Evolutionary conservation across 2,888 invertebrate genomes (phyloP).

Genomic region (Mesorhabditis belari): DNA sequence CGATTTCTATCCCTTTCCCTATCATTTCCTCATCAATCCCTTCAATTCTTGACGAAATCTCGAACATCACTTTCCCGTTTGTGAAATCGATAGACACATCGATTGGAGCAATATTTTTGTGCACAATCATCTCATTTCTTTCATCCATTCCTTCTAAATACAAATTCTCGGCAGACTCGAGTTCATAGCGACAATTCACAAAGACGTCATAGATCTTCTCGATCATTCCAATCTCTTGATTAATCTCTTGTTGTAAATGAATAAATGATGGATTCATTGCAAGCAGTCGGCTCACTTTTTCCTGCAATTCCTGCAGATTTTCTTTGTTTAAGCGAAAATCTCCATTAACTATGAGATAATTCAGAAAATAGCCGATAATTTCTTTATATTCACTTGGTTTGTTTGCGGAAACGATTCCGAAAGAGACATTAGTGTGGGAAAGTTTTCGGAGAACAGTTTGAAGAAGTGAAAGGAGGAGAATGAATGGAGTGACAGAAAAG

Average conservation of each 20-base stretch:
- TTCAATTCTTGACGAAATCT: neutral
- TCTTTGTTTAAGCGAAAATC: neutral
- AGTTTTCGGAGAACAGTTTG: neutral
- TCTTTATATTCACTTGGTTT: slow-evolving; percentile 13
- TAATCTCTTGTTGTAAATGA: neutral
- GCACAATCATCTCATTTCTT: neutral
- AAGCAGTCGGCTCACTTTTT: neutral
- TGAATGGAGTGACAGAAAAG: slow-evolving; percentile 8
- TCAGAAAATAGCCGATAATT: slow-evolving; percentile 37
- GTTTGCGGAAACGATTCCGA: slow-evolving; percentile 7
- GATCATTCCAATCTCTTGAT: neutral
- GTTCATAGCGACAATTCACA: slow-evolving; percentile 41
- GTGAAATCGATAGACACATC: neutral
- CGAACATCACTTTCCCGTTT: neutral
- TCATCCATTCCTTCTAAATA: neutral
- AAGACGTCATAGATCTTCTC: slow-evolving; percentile 22
- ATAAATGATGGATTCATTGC: slow-evolving; percentile 1
- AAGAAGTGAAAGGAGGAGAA: slow-evolving; percentile 4
- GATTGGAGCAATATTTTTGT: neutral
- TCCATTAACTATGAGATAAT: slow-evolving; percentile 26
- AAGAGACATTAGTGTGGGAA: neutral
- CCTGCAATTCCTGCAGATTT: neutral
- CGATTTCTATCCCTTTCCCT: neutral
- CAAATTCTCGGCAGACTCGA: slow-evolving; percentile 23
- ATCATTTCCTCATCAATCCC: neutral